Base-by-base conservation (phyloP, 2,888 invertebrate genomes). In the Leucophenga maculata region DNA sequence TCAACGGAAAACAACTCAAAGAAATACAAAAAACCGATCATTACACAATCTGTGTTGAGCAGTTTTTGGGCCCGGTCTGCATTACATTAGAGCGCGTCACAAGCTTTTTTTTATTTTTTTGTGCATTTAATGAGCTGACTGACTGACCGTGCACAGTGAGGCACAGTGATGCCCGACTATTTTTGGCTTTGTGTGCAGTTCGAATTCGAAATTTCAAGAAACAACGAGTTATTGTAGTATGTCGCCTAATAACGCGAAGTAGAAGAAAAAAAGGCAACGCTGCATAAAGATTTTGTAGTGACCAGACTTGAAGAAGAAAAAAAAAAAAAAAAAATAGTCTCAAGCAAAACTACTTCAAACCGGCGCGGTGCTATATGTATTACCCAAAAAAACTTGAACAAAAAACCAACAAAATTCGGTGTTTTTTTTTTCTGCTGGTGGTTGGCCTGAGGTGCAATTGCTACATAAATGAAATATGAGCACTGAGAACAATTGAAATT, bases 401-500 rank as follows among this genome's bases (percentile, higher is more conserved):
- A n/a, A n/a, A n/a, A n/a, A n/a, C n/a, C n/a, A n/a, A n/a, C n/a
- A n/a, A n/a, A n/a, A n/a, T n/a, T n/a, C n/a, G n/a, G n/a, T n/a
- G 39, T 39, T 39, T 39, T 39, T 39, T 18, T 50, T 50, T 50
- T n/a, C 13, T 60, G n/a, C 11, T 60, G 39, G 6, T 22, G 18
- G 39, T 39, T 39, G 9, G 60, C 72, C 62, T 52, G 65, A 73
- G 68, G 65, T 74, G 77, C 73, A 77, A 73, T 74, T 76, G 75
- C 72, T 67, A 71, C 70, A 72, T 69, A 72, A 75, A 73, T 78
- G 76, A 79, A 79, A 76, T 77, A 78, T 79, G 80, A 79, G 62
- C 70, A 70, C 69, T 65, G 65, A 77, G 72, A 77, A 76, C 74
- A 76, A 79, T 78, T 71, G 73, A 73, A 76, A 68, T 57, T 52